phyloP scores from a whole-genome alignment of 1,140 invertebrate species.

The Brachionus sp. region DNA sequence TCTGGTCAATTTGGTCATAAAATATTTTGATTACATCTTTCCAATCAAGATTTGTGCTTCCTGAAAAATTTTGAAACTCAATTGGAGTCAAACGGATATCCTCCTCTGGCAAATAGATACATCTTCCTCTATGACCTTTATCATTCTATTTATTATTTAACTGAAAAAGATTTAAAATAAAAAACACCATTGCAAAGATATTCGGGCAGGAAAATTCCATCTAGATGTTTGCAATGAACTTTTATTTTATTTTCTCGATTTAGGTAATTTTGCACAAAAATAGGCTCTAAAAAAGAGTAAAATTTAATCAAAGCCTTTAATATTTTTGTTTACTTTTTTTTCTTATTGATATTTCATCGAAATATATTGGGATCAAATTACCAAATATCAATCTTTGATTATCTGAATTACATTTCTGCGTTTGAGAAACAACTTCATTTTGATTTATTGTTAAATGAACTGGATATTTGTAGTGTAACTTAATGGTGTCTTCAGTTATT shows the following conservation, averaged over 20 bases:
- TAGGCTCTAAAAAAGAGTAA: background rate
- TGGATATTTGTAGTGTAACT: constrained; percentile 19
- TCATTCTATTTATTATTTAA: background rate
- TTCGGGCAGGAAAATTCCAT: background rate
- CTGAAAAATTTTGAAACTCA: constrained; percentile 37
- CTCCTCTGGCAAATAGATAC: background rate
- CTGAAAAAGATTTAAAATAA: background rate
- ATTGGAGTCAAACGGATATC: background rate
- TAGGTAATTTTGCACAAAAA: background rate
- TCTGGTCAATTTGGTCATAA: background rate
- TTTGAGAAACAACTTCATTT: background rate
- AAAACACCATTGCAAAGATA: constrained; percentile 4
- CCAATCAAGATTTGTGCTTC: constrained; percentile 22
- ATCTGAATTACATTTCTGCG: constrained; percentile 9
- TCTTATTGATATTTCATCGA: background rate
- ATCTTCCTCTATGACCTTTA: constrained; percentile 8
- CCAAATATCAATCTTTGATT: background rate
- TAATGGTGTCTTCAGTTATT: background rate
- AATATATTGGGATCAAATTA: background rate
- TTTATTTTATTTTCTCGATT: background rate
- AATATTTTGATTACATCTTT: constrained; percentile 31
- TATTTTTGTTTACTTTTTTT: constrained; percentile 2
- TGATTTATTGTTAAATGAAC: background rate
- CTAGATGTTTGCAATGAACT: background rate
- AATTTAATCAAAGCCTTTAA: background rate